These are phyloP conservation scores for Coecobrya sp. DNA, from an alignment of 2,888 invertebrate genomes.

Conservation along the genomic window DNA sequence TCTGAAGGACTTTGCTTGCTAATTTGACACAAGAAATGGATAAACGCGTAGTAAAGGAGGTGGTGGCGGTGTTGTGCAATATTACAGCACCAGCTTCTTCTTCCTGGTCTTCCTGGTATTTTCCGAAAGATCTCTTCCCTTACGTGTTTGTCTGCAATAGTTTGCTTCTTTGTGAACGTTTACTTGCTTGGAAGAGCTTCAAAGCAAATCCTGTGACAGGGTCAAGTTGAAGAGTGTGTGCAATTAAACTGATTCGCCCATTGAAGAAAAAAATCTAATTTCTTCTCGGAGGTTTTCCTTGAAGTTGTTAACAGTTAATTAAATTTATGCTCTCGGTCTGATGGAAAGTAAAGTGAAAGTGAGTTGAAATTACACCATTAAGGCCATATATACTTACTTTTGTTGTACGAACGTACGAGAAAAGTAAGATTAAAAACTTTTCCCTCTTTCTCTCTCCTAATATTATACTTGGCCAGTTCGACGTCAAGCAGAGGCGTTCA, in stretches of 20 bases:
- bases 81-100: background rate
- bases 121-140: background rate
- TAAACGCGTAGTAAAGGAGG: background rate
- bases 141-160: background rate
- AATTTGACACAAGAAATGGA: slow-evolving; percentile 31
- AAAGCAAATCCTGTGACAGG: slow-evolving; percentile 8
- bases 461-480: background rate
- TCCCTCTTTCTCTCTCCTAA: background rate
- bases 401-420: background rate
- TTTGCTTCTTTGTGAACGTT: background rate
- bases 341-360: slow-evolving; percentile 34
- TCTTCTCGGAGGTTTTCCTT: slow-evolving; percentile 30
- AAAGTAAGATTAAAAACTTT: slow-evolving; percentile 6
- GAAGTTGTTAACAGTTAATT: slow-evolving; percentile 47
- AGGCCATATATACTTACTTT: slow-evolving; percentile 15
- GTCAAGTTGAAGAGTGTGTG: slow-evolving; percentile 18
- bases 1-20: slow-evolving; percentile 87
- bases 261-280: slow-evolving; percentile 17
- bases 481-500: background rate
- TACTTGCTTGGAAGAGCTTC: slow-evolving; percentile 21
- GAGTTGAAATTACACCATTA: slow-evolving; percentile 37
- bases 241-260: slow-evolving; percentile 38
- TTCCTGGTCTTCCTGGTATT: background rate
- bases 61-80: slow-evolving; percentile 9
- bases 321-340: slow-evolving; percentile 30